Percentiles rank a stretch among this genome's conserved stretches.
These are phyloP conservation scores for Betta splendens DNA, from an alignment of 2,797 vertebrate genomes.

Conservation along the genomic window DNA sequence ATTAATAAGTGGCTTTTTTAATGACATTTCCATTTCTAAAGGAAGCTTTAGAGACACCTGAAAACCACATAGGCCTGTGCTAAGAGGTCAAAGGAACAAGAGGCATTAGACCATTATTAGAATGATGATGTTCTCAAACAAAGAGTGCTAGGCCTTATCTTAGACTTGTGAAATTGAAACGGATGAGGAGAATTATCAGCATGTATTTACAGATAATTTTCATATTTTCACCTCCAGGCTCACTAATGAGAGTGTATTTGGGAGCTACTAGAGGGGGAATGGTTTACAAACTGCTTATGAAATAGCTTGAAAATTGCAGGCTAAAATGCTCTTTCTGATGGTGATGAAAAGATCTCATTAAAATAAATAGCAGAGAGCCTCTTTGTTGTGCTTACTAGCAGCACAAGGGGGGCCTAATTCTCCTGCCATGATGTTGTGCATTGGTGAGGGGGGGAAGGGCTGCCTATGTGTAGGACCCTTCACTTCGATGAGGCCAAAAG, in stretches of 20 bases:
- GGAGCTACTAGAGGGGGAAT: slow-evolving; percentile 79
- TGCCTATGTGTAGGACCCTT: slow-evolving; percentile 80
- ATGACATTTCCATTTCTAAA: slow-evolving; percentile 49
- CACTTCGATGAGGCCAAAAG: slow-evolving; percentile 82
- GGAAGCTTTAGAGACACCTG: slow-evolving; percentile 40
- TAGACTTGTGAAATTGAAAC: slow-evolving; percentile 75
- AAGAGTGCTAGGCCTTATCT: slow-evolving; percentile 57
- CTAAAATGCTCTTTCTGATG: slow-evolving; percentile 86
- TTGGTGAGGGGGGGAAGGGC: slow-evolving; percentile 42
- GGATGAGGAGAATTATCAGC: slow-evolving; percentile 72
- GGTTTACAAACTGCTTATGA: slow-evolving; percentile 84
- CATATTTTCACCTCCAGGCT: slow-evolving; percentile 76
- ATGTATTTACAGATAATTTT: slow-evolving; percentile 78
- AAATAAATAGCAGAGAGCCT: slow-evolving; percentile 86
- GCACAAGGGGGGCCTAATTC: slow-evolving; percentile 80
- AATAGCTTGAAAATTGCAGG: slow-evolving; percentile 84
- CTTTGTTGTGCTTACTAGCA: slow-evolving; percentile 84
- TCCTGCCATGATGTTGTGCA: slow-evolving; percentile 75
- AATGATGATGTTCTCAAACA: slow-evolving; percentile 71
- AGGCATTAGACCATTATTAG: slow-evolving; percentile 72
- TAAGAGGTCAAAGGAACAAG: slow-evolving; percentile 70
- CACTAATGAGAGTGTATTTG: slow-evolving; percentile 76
- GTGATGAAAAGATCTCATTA: slow-evolving; percentile 88
- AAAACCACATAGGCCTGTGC: slow-evolving; percentile 27
- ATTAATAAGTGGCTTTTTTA: slow-evolving; percentile 31